A percentile compares a stretch with the other conserved stretches of the same genome.
Conservation (phyloP, 2,797 vertebrate species). For the Poecilia picta region DNA sequence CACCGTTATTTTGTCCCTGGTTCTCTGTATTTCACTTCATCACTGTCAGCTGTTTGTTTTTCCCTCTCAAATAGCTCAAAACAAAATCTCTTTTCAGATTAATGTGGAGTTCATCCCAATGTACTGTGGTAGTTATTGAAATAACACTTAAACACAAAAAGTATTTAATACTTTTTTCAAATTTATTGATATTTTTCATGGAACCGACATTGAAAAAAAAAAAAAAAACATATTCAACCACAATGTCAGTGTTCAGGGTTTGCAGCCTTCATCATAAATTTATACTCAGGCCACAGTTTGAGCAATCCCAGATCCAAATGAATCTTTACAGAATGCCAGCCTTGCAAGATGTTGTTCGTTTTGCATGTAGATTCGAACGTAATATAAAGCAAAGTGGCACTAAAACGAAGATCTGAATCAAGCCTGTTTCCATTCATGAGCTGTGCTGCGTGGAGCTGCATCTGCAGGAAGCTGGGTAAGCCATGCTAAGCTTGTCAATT, state of each 20-base stretch:
- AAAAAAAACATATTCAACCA: background rate
- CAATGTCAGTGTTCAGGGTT: background rate
- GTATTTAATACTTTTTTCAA: background rate
- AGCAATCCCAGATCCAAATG: background rate
- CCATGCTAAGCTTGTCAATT: background rate
- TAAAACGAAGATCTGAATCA: background rate
- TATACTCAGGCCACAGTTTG: background rate
- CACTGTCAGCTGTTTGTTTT: background rate
- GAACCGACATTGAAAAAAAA: background rate
- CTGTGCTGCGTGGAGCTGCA: background rate
- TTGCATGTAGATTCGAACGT: background rate
- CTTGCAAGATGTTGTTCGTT: background rate
- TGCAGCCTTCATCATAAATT: background rate
- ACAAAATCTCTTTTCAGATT: background rate
- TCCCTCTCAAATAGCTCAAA: background rate
- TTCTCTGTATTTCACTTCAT: background rate
- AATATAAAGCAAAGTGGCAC: background rate
- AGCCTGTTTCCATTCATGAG: background rate
- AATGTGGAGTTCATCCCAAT: background rate
- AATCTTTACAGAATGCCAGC: background rate
- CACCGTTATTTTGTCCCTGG: background rate
- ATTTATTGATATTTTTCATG: background rate
- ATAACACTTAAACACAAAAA: background rate
- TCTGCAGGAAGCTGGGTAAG: background rate
- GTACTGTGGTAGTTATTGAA: background rate